Percentiles rank a stretch among this genome's conserved stretches.
Conservation (phyloP, 1,140 invertebrate species). For the Drosophila quadrilineata region DNA sequence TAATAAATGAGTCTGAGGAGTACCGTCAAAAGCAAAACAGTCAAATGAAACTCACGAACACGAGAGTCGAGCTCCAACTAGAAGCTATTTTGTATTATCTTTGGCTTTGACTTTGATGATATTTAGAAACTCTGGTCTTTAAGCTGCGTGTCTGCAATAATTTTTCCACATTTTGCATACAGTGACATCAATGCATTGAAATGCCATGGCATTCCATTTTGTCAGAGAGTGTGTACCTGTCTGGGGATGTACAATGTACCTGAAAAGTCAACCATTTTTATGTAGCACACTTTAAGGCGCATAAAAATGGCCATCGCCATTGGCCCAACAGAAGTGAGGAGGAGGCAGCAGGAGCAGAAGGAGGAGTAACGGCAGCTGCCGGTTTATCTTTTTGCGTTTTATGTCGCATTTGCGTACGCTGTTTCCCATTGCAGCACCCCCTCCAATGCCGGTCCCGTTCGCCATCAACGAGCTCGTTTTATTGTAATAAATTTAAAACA, state of each 20-base stretch:
- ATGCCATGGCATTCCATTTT: slow-evolving; percentile 29
- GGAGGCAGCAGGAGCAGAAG: too few relatives aligned
- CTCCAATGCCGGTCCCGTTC: too few relatives aligned
- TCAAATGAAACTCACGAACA: slow-evolving; percentile 26
- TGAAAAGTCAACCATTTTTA: slow-evolving; percentile 49
- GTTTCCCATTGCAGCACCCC: too few relatives aligned
- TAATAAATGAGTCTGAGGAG: slow-evolving; percentile 77
- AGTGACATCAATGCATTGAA: slow-evolving; percentile 71
- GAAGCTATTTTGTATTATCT: slow-evolving; percentile 20
- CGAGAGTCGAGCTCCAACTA: slow-evolving; percentile 16
- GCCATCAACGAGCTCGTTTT: slow-evolving; percentile 61
- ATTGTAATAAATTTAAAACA: slow-evolving; percentile 80
- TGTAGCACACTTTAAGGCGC: slow-evolving; percentile 67
- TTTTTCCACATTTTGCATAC: slow-evolving; percentile 36
- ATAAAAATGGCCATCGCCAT: slow-evolving; percentile 69
- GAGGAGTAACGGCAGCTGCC: too few relatives aligned
- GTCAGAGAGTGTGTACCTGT: slow-evolving; percentile 33
- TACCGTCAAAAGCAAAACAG: slow-evolving; percentile 55
- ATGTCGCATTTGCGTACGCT: slow-evolving; percentile 75
- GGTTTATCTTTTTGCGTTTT: slow-evolving; percentile 75
- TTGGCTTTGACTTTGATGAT: slow-evolving; percentile 55
- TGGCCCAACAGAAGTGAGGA: too few relatives aligned
- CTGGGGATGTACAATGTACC: background rate
- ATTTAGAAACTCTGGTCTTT: slow-evolving; percentile 32
- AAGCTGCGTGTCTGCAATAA: slow-evolving; percentile 16